Base-by-base conservation (phyloP, 2,888 invertebrate genomes). In the Diabrotica balteata region DNA sequence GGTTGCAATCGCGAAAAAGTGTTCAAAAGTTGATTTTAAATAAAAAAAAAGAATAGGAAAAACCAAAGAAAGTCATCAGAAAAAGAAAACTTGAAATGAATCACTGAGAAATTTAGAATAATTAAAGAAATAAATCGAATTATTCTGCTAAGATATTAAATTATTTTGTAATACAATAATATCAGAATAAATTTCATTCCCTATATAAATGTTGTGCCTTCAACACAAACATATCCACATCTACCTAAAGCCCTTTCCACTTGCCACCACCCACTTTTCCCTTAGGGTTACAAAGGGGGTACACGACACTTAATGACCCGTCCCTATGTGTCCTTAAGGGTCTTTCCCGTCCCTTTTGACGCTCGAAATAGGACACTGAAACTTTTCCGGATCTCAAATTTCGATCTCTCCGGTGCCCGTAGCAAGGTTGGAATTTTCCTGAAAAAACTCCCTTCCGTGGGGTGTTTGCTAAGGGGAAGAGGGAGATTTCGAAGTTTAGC, bases 321-420 rank as follows among this genome's bases (percentile, higher is more conserved):
- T 61, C 66, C 69, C 69, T 51, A 57, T 57, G 63, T 63, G 63
- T 64, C 69, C 69, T 69, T 69, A 60, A 68, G 68, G 62, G 59
- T 68, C 54, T 54, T 43, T 44, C 68, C 46, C 54, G 52, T 65
- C 65, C 65, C 43, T 63, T 67, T 51, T 62, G 63, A 53, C 59
- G 50, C 55, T 63, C 67, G 67, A 59, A 67, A 67, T 63, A 67
- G 63, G 67, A 67, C 67, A 67, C 63, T 67, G 67, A 63, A 67
- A 67, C 67, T 63, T 67, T 67, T 59, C 59, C 67, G 63, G 63
- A 63, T 55, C 67, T 63, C 67, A 63, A 67, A 67, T 63, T 63
- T 59, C 67, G 63, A 67, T 63, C 63, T 67, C 63, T 59, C 63
- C 63, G 65, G 67, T 59, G 53, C 67, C 63, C 63, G 63, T 51